These are phyloP conservation scores for Hydrophis major DNA, from an alignment of 2,797 vertebrate genomes.

Conservation along the genomic window DNA sequence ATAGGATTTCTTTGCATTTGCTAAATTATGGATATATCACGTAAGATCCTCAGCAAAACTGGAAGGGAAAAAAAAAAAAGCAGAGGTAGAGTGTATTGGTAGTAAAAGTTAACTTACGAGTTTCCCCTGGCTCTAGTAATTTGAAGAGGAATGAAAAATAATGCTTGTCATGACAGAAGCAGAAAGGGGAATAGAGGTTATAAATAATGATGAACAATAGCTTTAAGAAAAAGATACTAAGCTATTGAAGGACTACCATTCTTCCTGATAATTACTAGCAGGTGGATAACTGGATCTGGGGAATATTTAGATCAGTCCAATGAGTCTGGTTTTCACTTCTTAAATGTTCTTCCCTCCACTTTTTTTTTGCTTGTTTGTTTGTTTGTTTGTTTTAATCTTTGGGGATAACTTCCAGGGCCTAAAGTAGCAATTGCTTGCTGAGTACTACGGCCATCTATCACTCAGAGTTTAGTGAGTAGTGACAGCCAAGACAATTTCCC, in stretches of 20 bases:
- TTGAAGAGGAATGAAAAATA: neutral
- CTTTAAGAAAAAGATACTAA: neutral
- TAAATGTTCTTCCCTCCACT: neutral
- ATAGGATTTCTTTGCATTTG: neutral
- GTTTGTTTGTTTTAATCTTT: neutral
- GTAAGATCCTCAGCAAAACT: neutral
- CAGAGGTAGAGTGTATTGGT: neutral
- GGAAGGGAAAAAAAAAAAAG: too few species aligned
- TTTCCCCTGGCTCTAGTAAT: neutral
- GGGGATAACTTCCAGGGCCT: constrained; percentile 19
- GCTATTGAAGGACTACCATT: neutral
- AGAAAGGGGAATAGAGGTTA: neutral
- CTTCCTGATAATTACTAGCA: neutral
- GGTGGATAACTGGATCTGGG: neutral
- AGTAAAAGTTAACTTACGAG: neutral
- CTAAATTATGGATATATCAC: neutral
- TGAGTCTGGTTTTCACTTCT: neutral
- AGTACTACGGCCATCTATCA: constrained; percentile 52
- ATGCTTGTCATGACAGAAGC: neutral
- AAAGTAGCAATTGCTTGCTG: constrained; percentile 22
- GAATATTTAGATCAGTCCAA: neutral
- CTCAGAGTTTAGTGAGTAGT: constrained; percentile 48
- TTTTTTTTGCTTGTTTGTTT: too few species aligned
- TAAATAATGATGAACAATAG: neutral
- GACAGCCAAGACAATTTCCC: constrained; percentile 52